Base-by-base conservation (phyloP, 2,888 invertebrate species). In the Dicyrtomina minuta region DNA sequence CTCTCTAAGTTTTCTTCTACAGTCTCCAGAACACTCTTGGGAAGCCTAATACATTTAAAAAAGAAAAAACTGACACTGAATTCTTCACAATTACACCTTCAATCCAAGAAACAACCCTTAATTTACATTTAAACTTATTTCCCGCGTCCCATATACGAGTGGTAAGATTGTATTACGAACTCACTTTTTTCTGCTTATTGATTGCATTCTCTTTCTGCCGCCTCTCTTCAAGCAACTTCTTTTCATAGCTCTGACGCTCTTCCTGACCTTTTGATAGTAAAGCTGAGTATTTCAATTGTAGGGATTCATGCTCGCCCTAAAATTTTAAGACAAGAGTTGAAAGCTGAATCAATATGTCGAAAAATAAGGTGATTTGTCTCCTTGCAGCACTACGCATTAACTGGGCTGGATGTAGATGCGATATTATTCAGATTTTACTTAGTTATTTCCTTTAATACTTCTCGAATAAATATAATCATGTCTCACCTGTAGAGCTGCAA, bases 221-320 rank as follows among this genome's bases (percentile, higher is more conserved):
- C n/a, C 78, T 66, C 55, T 78, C 78, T 66, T 78, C 78, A 24
- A 74, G 43, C 44, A 78, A 70, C 59, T 76, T 78, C 70, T 77
- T 78, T 65, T 78, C 78, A 53, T 77, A 78, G 59, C 73, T 74
- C 61, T 75, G 76, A 22, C 77, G 74, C 71, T 78, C 78, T 70
- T 78, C 78, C 68, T 77, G 78, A 72, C 74, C 72, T 70, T 75
- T 78, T 41, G 76, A 76, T 65, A 72, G 70, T 72, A 78, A 74
- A 73, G 78, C 76, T 78, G 76, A 75, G 72, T 72, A 70, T 76
- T 78, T 78, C 60, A 78, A 68, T 75, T 78, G 78, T 68, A 78
- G 73, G 67, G 78, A 75, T 72, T 78, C 78, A 64, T 76, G 76
- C 62, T 78, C 78, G 69, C 78, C 76, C 75, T 77, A 27, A 65